Evolutionary conservation across 2,797 vertebrate species (phyloP).

Genomic region (Oryzias dopingdopingensis): DNA sequence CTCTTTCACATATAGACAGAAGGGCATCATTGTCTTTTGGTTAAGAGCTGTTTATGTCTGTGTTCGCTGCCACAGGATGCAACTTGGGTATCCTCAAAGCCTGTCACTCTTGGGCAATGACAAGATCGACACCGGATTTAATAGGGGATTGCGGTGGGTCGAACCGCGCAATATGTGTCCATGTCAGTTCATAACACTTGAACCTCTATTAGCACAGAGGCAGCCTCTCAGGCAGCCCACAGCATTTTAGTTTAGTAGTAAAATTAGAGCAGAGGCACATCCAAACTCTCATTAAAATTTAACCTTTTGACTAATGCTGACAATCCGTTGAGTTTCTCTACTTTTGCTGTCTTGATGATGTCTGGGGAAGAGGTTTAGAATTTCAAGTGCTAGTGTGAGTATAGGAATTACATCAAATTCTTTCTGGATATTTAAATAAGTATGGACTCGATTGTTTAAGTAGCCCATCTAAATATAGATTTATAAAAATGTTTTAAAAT

Average conservation of each 20-base stretch:
- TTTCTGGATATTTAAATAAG: slow-evolving; percentile 4
- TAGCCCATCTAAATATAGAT: too few relatives aligned
- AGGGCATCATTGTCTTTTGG: background rate
- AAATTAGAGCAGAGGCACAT: slow-evolving; percentile 36
- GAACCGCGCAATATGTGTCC: slow-evolving; percentile 22
- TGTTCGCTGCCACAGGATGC: slow-evolving; percentile 30
- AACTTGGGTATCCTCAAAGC: slow-evolving; percentile 39
- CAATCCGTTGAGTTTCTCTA: slow-evolving; percentile 14
- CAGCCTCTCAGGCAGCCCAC: slow-evolving; percentile 19
- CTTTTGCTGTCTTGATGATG: slow-evolving; percentile 22
- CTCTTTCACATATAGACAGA: too few relatives aligned
- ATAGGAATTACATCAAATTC: slow-evolving; percentile 5
- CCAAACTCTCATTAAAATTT: slow-evolving; percentile 53
- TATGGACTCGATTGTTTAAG: background rate
- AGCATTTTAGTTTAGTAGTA: slow-evolving; percentile 31
- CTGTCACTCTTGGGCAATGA: slow-evolving; percentile 31
- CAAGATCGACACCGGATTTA: slow-evolving; percentile 36
- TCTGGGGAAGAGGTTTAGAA: slow-evolving; percentile 8
- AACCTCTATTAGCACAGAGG: slow-evolving; percentile 25
- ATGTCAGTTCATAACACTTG: slow-evolving; percentile 32
- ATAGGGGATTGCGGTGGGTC: slow-evolving; percentile 26
- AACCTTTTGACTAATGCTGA: slow-evolving; percentile 37
- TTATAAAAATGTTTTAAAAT: too few relatives aligned
- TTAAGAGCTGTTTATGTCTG: slow-evolving; percentile 36
- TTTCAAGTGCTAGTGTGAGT: slow-evolving; percentile 4